Percentiles rank a stretch among this genome's conserved stretches.
Evolutionary conservation across 2,888 invertebrate species (phyloP).

Genomic region (Ferdinandea cuprea): DNA sequence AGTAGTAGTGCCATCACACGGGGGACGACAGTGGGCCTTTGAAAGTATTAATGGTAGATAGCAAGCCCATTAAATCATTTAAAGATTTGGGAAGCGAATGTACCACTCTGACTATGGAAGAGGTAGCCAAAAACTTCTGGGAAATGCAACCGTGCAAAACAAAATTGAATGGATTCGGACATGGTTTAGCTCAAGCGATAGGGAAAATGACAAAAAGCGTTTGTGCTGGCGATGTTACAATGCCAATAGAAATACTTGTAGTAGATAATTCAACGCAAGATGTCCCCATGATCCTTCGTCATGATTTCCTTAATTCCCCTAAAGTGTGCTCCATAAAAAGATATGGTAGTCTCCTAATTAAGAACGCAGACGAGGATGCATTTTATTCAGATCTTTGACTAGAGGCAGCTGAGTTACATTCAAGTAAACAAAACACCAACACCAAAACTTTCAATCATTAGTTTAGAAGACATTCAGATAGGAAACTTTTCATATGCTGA

Average conservation of each 20-base stretch:
- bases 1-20: not conserved
- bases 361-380: not conserved
- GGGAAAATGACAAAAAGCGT: slow-evolving; percentile 42
- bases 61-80: slow-evolving; percentile 15
- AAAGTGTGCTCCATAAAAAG: slow-evolving; percentile 21
- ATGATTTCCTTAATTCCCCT: slow-evolving; percentile 35
- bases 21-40: slow-evolving; percentile 20
- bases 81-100: slow-evolving; percentile 45
- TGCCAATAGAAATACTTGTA: slow-evolving; percentile 33
- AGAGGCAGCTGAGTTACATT: not conserved
- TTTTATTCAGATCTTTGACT: not conserved
- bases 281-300: slow-evolving; percentile 20
- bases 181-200: slow-evolving; percentile 7
- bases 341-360: slow-evolving; percentile 23
- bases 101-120: slow-evolving; percentile 29
- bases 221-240: slow-evolving; percentile 8
- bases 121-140: slow-evolving; percentile 42
- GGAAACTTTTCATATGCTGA: not conserved
- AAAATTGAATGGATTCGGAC: slow-evolving; percentile 11
- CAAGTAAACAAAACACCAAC: not conserved
- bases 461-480: not conserved
- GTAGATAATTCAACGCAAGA: slow-evolving; percentile 40
- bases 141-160: slow-evolving; percentile 31
- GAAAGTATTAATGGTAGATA: slow-evolving; percentile 20
- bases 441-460: not conserved